Conservation (phyloP, 2,113 vertebrate species). For the Limanda limanda region DNA sequence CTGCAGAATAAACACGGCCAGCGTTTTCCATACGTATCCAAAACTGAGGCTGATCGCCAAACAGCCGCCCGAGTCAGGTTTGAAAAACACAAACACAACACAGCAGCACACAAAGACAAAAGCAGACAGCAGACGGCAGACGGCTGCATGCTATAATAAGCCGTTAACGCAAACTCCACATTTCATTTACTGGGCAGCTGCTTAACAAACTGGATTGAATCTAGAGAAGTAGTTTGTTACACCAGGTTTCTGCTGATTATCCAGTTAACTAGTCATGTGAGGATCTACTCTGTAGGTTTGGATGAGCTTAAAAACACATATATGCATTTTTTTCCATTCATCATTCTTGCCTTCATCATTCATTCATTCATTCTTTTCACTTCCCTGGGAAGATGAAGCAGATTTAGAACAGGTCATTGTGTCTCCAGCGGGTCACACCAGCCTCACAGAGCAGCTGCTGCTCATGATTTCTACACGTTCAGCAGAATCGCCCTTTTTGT, state of each 20-base stretch:
- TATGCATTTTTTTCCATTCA: neutral
- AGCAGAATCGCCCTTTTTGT: conserved; percentile 13
- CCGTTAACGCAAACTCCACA: neutral
- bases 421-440: neutral
- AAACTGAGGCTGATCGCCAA: neutral
- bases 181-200: neutral
- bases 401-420: neutral
- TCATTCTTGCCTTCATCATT: too few relatives aligned
- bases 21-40: neutral
- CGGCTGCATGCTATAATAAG: neutral
- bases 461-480: conserved; percentile 25
- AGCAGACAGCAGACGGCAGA: neutral
- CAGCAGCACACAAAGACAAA: too few relatives aligned
- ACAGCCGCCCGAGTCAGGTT: too few relatives aligned
- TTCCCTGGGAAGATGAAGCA: neutral
- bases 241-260: neutral
- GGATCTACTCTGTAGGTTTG: too few relatives aligned
- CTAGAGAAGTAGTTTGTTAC: neutral
- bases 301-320: neutral
- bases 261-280: neutral
- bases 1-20: neutral
- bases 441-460: conserved; percentile 20
- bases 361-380: neutral
- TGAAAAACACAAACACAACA: too few relatives aligned
- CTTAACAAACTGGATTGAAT: neutral